Evolutionary conservation across 2,797 vertebrate species (phyloP).

Genomic region (Macrochelys suwanniensis): DNA sequence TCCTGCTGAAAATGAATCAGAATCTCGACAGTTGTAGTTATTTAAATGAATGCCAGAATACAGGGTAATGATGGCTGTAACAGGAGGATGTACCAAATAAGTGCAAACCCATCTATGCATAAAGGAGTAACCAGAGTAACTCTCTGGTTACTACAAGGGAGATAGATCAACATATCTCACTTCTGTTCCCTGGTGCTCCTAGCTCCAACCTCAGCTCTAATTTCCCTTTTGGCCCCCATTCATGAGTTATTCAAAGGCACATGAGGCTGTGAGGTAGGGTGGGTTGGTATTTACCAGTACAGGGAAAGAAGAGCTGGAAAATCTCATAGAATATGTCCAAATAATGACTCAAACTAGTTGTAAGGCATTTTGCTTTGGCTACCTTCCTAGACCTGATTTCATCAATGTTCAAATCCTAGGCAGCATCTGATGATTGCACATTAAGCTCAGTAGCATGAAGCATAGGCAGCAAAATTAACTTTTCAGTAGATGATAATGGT

Average conservation of each 20-base stretch:
- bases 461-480: conserved; percentile 36
- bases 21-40: conserved; percentile 16
- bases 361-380: conserved; percentile 64
- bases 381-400: conserved; percentile 50
- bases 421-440: conserved; percentile 59
- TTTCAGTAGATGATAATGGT: conserved; percentile 55
- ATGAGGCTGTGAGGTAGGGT: neutral
- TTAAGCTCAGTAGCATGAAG: conserved; percentile 44
- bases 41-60: conserved; percentile 42
- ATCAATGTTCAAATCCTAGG: neutral
- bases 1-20: conserved; percentile 20
- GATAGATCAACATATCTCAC: neutral
- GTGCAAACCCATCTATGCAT: conserved; percentile 34
- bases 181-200: neutral
- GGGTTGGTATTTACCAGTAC: neutral
- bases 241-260: neutral
- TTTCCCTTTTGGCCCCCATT: neutral
- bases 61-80: neutral
- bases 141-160: neutral
- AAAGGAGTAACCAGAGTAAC: conserved; percentile 28
- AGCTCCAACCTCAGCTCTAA: neutral
- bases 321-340: conserved; percentile 62
- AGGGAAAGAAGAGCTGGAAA: conserved; percentile 22
- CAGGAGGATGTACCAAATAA: conserved; percentile 11
- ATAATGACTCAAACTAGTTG: conserved; percentile 53